Percentiles rank a stretch among this genome's conserved stretches.
Evolutionary conservation across 1,140 invertebrate genomes (phyloP).

Genomic region (Pogonomyrmex californicus): DNA sequence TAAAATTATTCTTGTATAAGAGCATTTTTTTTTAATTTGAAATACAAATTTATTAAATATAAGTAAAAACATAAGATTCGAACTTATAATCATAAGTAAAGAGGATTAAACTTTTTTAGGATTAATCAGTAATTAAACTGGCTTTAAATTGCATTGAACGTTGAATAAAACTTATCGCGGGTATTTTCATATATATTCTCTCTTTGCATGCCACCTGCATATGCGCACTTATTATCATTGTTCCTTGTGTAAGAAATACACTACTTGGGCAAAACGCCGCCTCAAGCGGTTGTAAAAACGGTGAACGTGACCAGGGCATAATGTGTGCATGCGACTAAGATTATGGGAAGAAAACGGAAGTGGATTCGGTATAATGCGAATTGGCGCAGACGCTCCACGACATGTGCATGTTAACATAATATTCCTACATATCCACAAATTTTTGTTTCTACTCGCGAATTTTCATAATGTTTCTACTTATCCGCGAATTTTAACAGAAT

Average conservation of each 20-base stretch:
- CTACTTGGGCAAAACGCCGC: conserved; percentile 34
- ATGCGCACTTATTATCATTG: conserved; percentile 20
- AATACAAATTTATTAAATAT: neutral
- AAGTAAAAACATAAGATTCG: neutral
- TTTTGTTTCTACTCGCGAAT: no score
- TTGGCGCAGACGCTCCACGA: conserved; percentile 19
- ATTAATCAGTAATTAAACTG: conserved; percentile 3
- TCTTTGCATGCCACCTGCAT: neutral
- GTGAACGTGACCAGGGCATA: conserved; percentile 44
- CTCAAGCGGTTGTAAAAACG: conserved; percentile 49
- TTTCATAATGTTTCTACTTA: no score
- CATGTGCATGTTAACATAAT: conserved; percentile 27
- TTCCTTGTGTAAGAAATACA: conserved; percentile 30
- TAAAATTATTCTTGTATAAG: neutral
- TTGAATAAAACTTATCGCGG: conserved; percentile 37
- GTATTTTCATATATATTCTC: neutral
- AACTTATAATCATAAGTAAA: neutral
- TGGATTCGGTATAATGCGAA: conserved; percentile 59
- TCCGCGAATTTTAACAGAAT: no score
- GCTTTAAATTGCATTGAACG: neutral
- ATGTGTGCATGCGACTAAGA: conserved; percentile 54
- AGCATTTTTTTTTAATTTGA: neutral
- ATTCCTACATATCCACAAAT: no score
- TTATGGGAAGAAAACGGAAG: conserved; percentile 63
- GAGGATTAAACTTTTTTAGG: neutral